Conservation (phyloP, 2,113 vertebrate genomes). For the Sula dactylatra region DNA sequence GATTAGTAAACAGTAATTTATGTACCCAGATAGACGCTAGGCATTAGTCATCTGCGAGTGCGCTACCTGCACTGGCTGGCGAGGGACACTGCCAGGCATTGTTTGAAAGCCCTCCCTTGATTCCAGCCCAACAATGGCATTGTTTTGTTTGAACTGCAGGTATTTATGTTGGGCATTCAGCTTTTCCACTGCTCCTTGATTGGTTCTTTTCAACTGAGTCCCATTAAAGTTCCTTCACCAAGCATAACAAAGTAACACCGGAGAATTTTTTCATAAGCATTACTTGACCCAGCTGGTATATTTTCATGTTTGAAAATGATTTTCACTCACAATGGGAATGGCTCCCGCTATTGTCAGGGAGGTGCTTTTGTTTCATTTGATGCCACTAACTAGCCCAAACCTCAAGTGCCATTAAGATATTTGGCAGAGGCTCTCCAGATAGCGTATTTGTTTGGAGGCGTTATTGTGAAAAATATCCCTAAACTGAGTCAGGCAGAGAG, state of each 20-base stretch:
- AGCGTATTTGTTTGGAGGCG: background rate
- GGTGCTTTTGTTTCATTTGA: conserved; percentile 15
- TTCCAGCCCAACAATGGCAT: conserved; percentile 20
- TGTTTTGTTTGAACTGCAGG: conserved; percentile 13
- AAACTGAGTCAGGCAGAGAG: background rate
- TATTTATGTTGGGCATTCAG: conserved; percentile 28
- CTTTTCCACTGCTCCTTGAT: background rate
- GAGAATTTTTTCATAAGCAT: conserved; percentile 39
- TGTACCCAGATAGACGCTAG: background rate
- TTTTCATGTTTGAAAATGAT: conserved; percentile 2
- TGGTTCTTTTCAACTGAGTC: conserved; percentile 33
- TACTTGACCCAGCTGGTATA: conserved; percentile 42
- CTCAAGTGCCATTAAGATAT: background rate
- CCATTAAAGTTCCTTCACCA: background rate
- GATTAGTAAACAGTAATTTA: background rate
- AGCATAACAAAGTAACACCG: background rate
- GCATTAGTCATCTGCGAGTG: background rate
- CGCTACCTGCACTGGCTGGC: background rate
- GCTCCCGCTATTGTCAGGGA: conserved; percentile 8
- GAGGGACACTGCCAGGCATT: background rate
- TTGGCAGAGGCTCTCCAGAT: background rate
- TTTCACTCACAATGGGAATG: background rate
- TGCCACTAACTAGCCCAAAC: background rate
- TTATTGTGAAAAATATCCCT: background rate
- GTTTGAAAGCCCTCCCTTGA: conserved; percentile 5